Evolutionary conservation across 1,140 invertebrate species (phyloP).

Genomic region (Sycophila sp.): DNA sequence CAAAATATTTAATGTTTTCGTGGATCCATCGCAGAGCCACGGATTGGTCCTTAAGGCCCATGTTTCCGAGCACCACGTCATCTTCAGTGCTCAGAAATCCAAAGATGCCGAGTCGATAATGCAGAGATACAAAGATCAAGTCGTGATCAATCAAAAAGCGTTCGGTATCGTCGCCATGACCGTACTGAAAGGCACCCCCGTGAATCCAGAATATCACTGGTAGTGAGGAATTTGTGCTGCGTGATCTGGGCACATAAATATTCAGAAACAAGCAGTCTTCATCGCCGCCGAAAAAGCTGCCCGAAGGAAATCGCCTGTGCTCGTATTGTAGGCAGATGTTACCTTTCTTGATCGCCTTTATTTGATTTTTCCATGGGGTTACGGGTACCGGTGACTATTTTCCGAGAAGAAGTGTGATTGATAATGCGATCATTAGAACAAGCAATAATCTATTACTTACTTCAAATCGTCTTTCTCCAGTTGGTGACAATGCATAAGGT

Average conservation of each 20-base stretch:
- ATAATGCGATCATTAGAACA: background rate
- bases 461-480: background rate
- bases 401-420: too few species aligned
- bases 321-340: background rate
- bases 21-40: background rate
- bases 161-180: background rate
- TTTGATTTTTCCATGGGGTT: background rate
- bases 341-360: background rate
- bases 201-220: background rate
- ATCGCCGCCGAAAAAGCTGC: background rate
- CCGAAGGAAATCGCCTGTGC: background rate
- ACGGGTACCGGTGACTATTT: background rate
- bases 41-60: conserved; percentile 15
- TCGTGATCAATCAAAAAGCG: background rate
- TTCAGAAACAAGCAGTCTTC: conserved; percentile 10
- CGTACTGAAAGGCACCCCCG: conserved; percentile 5
- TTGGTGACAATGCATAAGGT: conserved; percentile 5
- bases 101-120: background rate
- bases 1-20: background rate
- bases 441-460: background rate
- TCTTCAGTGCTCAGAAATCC: conserved; percentile 23
- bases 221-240: background rate
- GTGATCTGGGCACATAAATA: background rate
- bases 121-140: background rate
- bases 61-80: conserved; percentile 8